Percentiles rank a stretch among this genome's conserved stretches.
Evolutionary conservation across 2,113 vertebrate species (phyloP).

Genomic region (Rattus norvegicus): DNA sequence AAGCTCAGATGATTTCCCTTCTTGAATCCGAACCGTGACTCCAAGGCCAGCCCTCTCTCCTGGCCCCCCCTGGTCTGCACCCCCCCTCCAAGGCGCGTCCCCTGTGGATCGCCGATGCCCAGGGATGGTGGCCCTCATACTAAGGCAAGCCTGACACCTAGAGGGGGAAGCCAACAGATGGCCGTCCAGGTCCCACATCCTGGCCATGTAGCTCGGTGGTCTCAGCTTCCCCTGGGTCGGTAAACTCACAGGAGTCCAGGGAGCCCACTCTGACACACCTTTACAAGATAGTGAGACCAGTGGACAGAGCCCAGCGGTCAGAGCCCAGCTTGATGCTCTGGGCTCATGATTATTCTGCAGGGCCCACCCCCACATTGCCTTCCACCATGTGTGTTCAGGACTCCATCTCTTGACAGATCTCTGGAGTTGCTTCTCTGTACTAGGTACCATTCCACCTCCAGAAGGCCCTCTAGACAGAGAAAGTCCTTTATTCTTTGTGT

Average conservation of each 20-base stretch:
- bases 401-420: not conserved
- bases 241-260: not conserved
- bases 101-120: not conserved
- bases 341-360: not conserved
- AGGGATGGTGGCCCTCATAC: constrained; percentile 16
- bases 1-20: constrained; percentile 68
- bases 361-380: not conserved
- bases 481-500: not conserved
- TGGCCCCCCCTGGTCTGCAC: accelerated
- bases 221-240: not conserved
- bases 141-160: constrained; percentile 86
- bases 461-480: not conserved
- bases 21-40: constrained; percentile 73
- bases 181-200: constrained; percentile 84
- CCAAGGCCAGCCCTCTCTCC: not conserved
- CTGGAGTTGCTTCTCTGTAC: accelerated
- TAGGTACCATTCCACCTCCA: not conserved
- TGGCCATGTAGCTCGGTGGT: constrained; percentile 85
- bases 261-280: accelerated
- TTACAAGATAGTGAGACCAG: not conserved
- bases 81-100: not conserved
- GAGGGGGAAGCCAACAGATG: constrained; percentile 75
- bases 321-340: not conserved
- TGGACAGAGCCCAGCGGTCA: not conserved
- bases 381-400: accelerated